These are phyloP conservation scores for Eudemis profundana DNA, from an alignment of 2,888 invertebrate species.

Conservation along the genomic window DNA sequence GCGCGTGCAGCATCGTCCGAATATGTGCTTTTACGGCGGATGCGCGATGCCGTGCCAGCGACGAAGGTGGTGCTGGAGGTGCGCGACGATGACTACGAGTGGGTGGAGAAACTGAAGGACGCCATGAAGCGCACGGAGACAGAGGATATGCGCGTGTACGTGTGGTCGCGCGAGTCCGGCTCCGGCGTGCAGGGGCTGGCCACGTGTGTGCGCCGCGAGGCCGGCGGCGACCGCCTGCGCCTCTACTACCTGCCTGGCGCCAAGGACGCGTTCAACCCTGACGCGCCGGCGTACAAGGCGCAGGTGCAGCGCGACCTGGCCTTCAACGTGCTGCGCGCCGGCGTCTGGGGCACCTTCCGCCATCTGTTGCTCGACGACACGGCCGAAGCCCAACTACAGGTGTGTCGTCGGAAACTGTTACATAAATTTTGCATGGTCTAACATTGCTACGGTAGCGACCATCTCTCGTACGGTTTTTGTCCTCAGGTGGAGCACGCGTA, in stretches of 20 bases:
- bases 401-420: conserved; percentile 58
- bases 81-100: conserved; percentile 88
- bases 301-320: conserved; percentile 91
- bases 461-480: neutral
- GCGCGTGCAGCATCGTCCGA: conserved; percentile 87
- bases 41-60: conserved; percentile 62
- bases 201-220: conserved; percentile 95
- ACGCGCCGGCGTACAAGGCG: conserved; percentile 84
- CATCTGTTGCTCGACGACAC: conserved; percentile 88
- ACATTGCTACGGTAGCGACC: too few relatives aligned
- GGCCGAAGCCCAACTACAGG: conserved; percentile 75
- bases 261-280: conserved; percentile 85
- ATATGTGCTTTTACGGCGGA: conserved; percentile 88
- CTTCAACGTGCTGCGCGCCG: conserved; percentile 93
- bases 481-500: conserved; percentile 95
- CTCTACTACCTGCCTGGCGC: conserved; percentile 89
- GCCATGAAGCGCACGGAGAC: conserved; percentile 88
- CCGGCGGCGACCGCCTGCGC: conserved; percentile 92
- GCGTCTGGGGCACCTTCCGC: conserved; percentile 94
- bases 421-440: too few relatives aligned
- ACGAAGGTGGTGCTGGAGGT: conserved; percentile 85
- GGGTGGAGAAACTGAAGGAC: conserved; percentile 93
- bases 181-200: conserved; percentile 95
- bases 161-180: conserved; percentile 87
- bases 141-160: conserved; percentile 86